Evolutionary conservation across 2,888 invertebrate species (phyloP), one percentile per base, ranked within the genome.

Genomic region (Leptinotarsa haldemani): DNA sequence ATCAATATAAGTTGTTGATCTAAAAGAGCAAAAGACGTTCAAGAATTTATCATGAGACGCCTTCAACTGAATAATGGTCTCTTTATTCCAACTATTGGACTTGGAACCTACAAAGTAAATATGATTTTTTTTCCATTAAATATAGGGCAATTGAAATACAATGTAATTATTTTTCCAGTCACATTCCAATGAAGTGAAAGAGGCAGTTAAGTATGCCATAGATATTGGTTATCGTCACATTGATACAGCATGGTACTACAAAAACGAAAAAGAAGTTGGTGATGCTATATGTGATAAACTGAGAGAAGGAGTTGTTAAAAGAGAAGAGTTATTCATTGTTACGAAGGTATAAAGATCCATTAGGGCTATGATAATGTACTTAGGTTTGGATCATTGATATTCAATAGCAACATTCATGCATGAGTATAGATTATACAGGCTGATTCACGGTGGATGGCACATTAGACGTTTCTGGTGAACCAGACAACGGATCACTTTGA

Each of bases 311-410:
- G 88, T 90, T 2, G 89, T 93, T 0, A 92, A 90, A 79, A 88
- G 94, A 58, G 90, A 92, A 79, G 93, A 94, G 18, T 86, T 94
- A 1, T 94, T 92, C 84, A 89, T 94, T 74, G 91, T 90, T 0
- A 91, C 90, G 74, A 94, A 94, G 77, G 83, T 84, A 78, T 66
- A 50, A 66, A 68, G 15, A 40, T 40, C 9, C 40, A 40, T 9
- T 40, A 40, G 9, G 5, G 40, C 40, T 20, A 18, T 20, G 50
- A 64, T 30, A 18, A 30, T 4, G 9, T 30, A 40, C 63, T 15
- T n/a, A 30, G 63, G 30, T 63, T 12, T n/a, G 9, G 20, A n/a
- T 25, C 4, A 30, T 25, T 25, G 20, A 13, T 12, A 12, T 40
- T 40, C 40, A 2, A 9, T 9, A 40, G 40, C 40, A 40, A 40